phyloP scores from a whole-genome alignment of 2,113 vertebrate species.

The Malaclemys terrapin region DNA sequence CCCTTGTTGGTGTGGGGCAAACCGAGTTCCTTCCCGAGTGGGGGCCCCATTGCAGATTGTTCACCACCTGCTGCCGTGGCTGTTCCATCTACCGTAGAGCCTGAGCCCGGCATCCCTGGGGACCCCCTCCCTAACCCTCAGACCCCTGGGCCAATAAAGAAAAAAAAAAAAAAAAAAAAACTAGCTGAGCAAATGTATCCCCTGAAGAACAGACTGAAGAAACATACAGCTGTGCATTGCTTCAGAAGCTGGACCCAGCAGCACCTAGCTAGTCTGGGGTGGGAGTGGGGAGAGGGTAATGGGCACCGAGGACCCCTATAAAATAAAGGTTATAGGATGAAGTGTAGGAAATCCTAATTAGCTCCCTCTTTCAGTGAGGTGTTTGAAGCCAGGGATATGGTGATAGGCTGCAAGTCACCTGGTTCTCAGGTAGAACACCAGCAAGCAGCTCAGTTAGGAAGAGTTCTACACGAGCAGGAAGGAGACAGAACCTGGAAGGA shows the following conservation, averaged over 20 bases:
- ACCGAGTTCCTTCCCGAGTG: too few relatives aligned
- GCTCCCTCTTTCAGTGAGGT: neutral
- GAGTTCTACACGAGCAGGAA: neutral
- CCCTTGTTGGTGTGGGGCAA: too few relatives aligned
- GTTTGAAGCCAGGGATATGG: neutral
- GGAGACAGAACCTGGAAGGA: neutral
- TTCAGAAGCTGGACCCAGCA: neutral
- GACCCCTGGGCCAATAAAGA: too few relatives aligned
- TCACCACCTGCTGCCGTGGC: too few relatives aligned
- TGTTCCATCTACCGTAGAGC: too few relatives aligned
- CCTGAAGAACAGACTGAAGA: neutral
- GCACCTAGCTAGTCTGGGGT: rapidly evolving
- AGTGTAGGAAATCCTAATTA: neutral
- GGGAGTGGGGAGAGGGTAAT: slow-evolving; percentile 3
- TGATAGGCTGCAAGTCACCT: neutral
- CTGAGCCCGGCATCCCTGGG: too few relatives aligned
- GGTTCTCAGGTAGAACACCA: neutral
- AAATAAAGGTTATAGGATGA: neutral
- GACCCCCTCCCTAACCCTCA: too few relatives aligned
- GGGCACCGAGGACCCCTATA: neutral
- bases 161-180: too few relatives aligned
- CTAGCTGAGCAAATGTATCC: neutral
- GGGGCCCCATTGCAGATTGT: too few relatives aligned
- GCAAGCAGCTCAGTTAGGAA: neutral
- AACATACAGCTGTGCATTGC: neutral